These are phyloP conservation scores for Hyles vespertilio DNA, from an alignment of 1,140 invertebrate species.

Conservation along the genomic window DNA sequence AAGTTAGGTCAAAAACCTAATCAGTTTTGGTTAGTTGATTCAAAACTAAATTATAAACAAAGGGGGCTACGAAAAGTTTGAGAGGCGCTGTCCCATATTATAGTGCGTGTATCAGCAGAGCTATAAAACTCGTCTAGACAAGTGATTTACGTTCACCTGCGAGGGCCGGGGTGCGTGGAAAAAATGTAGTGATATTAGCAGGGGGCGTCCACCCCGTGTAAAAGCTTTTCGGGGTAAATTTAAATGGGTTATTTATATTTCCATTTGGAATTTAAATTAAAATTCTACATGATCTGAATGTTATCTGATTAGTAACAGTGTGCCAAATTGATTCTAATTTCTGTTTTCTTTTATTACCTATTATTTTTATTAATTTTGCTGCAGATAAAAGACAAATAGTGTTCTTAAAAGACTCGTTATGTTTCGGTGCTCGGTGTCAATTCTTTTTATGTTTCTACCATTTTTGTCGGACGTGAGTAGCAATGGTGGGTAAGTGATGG, in stretches of 20 bases:
- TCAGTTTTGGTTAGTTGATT: too few relatives aligned
- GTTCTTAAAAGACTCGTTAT: too few relatives aligned
- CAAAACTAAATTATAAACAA: too few relatives aligned
- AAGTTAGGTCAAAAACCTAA: too few relatives aligned
- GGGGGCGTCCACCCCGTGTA: neutral
- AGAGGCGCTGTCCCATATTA: slow-evolving; percentile 14
- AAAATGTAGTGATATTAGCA: slow-evolving; percentile 23
- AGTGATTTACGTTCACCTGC: slow-evolving; percentile 63
- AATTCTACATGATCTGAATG: neutral
- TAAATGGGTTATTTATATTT: slow-evolving; percentile 6
- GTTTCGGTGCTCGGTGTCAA: too few relatives aligned
- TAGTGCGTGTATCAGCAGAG: slow-evolving; percentile 51
- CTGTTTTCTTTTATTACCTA: neutral
- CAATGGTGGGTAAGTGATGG: too few relatives aligned
- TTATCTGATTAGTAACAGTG: neutral
- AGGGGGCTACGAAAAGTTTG: slow-evolving; percentile 2
- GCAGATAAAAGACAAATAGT: too few relatives aligned
- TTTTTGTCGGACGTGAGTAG: too few relatives aligned
- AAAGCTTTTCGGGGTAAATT: slow-evolving; percentile 5
- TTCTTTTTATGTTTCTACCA: too few relatives aligned
- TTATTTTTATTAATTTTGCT: too few relatives aligned
- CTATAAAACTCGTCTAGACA: slow-evolving; percentile 65
- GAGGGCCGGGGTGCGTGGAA: slow-evolving; percentile 17
- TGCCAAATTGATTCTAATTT: neutral
- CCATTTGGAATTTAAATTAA: neutral